A percentile compares a stretch with the other conserved stretches of the same genome.
phyloP scores from a whole-genome alignment of 2,113 vertebrate species.

The Melanotaenia duboulayi region DNA sequence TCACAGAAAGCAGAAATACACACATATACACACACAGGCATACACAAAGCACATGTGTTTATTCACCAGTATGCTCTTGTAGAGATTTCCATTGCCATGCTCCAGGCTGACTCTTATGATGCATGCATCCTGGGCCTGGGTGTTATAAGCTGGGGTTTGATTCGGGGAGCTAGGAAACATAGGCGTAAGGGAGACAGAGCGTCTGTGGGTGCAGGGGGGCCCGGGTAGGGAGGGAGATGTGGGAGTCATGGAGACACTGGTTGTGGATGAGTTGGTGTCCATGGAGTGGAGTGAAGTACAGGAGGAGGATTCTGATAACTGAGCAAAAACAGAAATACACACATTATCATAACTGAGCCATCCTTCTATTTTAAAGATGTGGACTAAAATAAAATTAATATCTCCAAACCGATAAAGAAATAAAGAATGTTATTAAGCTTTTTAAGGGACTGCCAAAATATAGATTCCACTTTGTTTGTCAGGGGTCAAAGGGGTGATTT shows the following conservation, averaged over 20 bases:
- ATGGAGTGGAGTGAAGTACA: slow-evolving; percentile 85
- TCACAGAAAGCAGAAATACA: not conserved
- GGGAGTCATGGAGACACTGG: slow-evolving; percentile 73
- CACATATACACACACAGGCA: not conserved
- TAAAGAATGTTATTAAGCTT: no score
- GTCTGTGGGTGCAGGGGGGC: slow-evolving; percentile 78
- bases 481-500: no score
- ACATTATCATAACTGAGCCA: not conserved
- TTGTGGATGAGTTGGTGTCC: slow-evolving; percentile 85
- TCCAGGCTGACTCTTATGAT: slow-evolving; percentile 91
- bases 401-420: no score
- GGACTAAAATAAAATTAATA: not conserved
- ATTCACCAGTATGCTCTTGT: slow-evolving; percentile 95
- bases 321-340: not conserved
- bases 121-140: slow-evolving; percentile 88
- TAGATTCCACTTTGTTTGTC: no score
- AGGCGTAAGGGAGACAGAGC: slow-evolving; percentile 78
- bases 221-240: slow-evolving; percentile 66
- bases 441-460: no score
- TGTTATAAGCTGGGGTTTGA: slow-evolving; percentile 86
- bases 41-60: not conserved
- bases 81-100: slow-evolving; percentile 89
- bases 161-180: slow-evolving; percentile 66
- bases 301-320: slow-evolving; percentile 89
- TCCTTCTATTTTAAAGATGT: not conserved